Conservation (phyloP, 2,797 vertebrate species). For the Cichlasoma orientale region DNA sequence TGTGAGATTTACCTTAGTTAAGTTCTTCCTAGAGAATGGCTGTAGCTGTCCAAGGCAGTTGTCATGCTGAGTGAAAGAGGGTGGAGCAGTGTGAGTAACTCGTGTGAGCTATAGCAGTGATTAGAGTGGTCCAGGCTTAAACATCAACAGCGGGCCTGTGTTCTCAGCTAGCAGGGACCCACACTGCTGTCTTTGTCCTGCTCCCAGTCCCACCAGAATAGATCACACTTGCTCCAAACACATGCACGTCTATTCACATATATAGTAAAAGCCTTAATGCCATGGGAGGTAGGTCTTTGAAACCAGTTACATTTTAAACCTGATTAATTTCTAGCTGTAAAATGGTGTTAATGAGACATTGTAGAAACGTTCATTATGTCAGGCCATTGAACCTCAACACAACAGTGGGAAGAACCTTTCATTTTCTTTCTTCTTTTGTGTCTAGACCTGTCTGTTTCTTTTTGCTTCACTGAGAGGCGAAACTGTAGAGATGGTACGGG, state of each 20-base stretch:
- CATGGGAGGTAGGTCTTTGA: not conserved
- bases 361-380: conserved; percentile 12
- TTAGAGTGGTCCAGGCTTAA: conserved; percentile 38
- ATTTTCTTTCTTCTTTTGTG: conserved; percentile 35
- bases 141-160: conserved; percentile 72
- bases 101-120: conserved; percentile 32
- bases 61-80: conserved; percentile 41
- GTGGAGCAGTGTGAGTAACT: conserved; percentile 30
- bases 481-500: conserved; percentile 22
- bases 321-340: not conserved
- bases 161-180: conserved; percentile 49
- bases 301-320: conserved; percentile 10
- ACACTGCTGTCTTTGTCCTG: conserved; percentile 72
- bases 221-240: conserved; percentile 58
- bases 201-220: conserved; percentile 49
- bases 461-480: conserved; percentile 32
- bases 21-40: not conserved
- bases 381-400: conserved; percentile 11
- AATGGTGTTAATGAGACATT: conserved; percentile 6
- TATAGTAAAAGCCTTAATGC: conserved; percentile 16
- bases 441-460: conserved; percentile 46
- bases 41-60: conserved; percentile 25
- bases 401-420: conserved; percentile 6
- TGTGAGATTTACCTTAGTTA: not conserved
- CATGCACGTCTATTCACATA: conserved; percentile 51